Percentiles rank a stretch among this genome's conserved stretches.
Conservation (phyloP, 2,888 invertebrate species). For the Belgica antarctica region DNA sequence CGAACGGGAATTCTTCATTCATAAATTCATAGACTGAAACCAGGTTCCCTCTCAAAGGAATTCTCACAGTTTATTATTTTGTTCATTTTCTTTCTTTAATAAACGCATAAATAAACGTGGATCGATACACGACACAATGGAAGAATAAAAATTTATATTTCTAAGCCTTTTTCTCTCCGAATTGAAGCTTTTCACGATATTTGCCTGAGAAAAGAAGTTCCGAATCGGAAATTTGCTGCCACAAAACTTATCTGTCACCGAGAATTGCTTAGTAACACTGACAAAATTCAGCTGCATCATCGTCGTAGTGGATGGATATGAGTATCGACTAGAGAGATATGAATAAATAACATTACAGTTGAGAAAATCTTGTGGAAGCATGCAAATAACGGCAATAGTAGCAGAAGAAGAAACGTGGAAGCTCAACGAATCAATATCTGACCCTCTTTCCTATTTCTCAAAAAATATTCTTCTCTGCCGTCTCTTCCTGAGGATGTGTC, state of each 20-base stretch:
- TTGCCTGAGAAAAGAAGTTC: not conserved
- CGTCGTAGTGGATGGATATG: not conserved
- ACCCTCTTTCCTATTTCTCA: not conserved
- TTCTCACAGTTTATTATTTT: too few relatives aligned
- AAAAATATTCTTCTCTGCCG: not conserved
- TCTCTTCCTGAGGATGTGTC: not conserved
- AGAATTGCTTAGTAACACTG: not conserved
- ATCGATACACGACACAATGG: not conserved
- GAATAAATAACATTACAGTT: slow-evolving; percentile 27
- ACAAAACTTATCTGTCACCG: slow-evolving; percentile 26
- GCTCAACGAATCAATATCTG: not conserved
- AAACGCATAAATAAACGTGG: too few relatives aligned
- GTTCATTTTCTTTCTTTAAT: too few relatives aligned
- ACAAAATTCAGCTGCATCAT: slow-evolving; percentile 34
- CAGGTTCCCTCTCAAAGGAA: not conserved
- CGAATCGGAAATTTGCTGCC: not conserved
- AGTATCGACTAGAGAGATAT: slow-evolving; percentile 17
- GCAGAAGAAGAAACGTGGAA: not conserved
- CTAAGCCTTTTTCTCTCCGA: not conserved
- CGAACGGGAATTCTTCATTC: too few relatives aligned
- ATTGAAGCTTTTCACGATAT: not conserved
- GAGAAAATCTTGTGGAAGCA: slow-evolving; percentile 18
- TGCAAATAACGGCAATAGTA: slow-evolving; percentile 23
- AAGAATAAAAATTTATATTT: not conserved
- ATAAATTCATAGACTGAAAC: too few relatives aligned